phyloP scores from a whole-genome alignment of 2,888 invertebrate genomes.

The Invenusta paracnida region DNA sequence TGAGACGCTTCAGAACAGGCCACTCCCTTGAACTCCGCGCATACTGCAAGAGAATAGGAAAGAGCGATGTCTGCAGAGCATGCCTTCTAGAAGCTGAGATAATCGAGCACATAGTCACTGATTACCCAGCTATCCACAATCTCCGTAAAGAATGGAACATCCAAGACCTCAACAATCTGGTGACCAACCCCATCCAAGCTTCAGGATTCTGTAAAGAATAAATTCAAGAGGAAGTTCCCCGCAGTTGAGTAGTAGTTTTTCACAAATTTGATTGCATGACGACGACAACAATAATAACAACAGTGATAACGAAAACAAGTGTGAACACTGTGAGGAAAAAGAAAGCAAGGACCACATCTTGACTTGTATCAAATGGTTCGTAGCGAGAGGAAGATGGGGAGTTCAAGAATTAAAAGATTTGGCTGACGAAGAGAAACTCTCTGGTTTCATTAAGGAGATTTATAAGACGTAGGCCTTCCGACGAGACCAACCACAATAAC shows the following conservation, averaged over 20 bases:
- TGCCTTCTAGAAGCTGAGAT: background rate
- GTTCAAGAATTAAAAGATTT: no score
- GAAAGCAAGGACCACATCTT: no score
- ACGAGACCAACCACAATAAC: no score
- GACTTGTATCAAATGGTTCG: no score
- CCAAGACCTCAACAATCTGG: background rate
- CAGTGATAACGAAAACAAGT: no score
- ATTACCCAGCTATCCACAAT: background rate
- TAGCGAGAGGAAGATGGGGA: no score
- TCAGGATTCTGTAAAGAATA: background rate
- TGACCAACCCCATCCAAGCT: background rate
- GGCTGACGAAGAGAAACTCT: no score
- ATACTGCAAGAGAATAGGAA: background rate
- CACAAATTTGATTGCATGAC: background rate
- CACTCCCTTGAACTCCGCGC: background rate
- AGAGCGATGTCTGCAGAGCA: background rate
- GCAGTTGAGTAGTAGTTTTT: background rate
- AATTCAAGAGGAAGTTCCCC: background rate
- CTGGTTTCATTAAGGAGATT: no score
- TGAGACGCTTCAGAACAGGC: background rate
- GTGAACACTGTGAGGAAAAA: no score
- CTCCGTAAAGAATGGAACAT: background rate
- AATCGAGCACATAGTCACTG: background rate
- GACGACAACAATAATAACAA: background rate
- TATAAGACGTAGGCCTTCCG: no score